phyloP scores from a whole-genome alignment of 2,797 vertebrate genomes.

The Urocyon cinereoargenteus region DNA sequence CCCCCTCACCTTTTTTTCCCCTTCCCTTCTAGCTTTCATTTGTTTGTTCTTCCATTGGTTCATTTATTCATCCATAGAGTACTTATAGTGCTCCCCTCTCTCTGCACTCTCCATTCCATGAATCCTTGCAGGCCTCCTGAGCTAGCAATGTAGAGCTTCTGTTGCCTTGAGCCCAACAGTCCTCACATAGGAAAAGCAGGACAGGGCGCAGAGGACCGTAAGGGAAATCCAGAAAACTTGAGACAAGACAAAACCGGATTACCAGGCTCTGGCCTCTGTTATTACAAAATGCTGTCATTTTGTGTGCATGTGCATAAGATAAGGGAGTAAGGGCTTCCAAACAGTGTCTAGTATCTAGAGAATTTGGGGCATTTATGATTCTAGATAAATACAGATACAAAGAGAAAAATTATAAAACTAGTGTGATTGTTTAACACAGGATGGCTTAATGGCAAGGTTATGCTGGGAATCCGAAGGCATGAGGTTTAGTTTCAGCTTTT shows the following conservation, averaged over 20 bases:
- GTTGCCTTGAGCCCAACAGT: background rate
- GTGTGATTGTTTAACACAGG: background rate
- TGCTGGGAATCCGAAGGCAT: background rate
- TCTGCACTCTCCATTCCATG: background rate
- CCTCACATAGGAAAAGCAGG: background rate
- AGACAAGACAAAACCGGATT: background rate
- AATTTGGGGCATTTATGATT: background rate
- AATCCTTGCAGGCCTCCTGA: background rate
- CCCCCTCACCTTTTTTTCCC: background rate
- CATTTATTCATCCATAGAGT: background rate
- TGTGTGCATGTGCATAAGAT: background rate
- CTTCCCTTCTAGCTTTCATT: background rate
- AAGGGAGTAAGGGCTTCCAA: background rate
- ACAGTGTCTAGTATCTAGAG: background rate
- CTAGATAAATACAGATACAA: background rate
- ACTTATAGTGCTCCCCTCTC: background rate
- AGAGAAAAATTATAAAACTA: background rate
- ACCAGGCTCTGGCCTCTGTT: background rate
- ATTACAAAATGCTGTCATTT: background rate
- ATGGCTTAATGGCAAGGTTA: background rate
- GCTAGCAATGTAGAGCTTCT: background rate
- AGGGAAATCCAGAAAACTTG: background rate
- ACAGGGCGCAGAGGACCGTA: background rate
- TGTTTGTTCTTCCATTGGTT: background rate
- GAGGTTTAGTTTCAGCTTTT: background rate